phyloP scores from a whole-genome alignment of 1,140 invertebrate genomes.

The Notospermus geniculatus region DNA sequence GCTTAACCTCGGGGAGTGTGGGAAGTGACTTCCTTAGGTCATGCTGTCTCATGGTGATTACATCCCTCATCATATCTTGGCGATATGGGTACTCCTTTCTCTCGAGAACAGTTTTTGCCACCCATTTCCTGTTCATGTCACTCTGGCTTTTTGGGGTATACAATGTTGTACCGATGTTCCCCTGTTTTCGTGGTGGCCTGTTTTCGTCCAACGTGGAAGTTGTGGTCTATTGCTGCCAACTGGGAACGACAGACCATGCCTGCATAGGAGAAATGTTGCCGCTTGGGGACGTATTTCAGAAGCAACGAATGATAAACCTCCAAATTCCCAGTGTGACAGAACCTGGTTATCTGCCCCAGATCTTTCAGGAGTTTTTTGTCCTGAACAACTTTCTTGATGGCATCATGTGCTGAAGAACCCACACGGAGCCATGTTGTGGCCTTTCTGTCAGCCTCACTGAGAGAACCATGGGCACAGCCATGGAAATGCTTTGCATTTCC shows the following conservation, averaged over 20 bases:
- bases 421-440: not conserved
- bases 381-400: conserved; percentile 1
- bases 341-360: not conserved
- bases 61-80: no score
- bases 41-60: no score
- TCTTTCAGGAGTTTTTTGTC: conserved; percentile 2
- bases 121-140: no score
- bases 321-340: conserved; percentile 9
- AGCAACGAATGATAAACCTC: conserved; percentile 11
- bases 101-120: no score
- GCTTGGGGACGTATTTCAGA: conserved; percentile 2
- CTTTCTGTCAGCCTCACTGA: not conserved
- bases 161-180: not conserved
- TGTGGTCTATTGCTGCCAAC: conserved; percentile 10
- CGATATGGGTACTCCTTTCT: no score
- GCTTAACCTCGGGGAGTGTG: no score
- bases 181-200: conserved; percentile 1
- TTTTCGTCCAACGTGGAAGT: not conserved
- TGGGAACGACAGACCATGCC: not conserved
- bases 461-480: not conserved
- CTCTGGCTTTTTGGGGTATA: not conserved
- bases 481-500: not conserved
- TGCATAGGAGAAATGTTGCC: conserved; percentile 1
- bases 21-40: no score
- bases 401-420: conserved; percentile 6